A percentile compares a stretch with the other conserved stretches of the same genome.
Conservation (phyloP, 1,140 invertebrate species). For the Procambarus clarkii region DNA sequence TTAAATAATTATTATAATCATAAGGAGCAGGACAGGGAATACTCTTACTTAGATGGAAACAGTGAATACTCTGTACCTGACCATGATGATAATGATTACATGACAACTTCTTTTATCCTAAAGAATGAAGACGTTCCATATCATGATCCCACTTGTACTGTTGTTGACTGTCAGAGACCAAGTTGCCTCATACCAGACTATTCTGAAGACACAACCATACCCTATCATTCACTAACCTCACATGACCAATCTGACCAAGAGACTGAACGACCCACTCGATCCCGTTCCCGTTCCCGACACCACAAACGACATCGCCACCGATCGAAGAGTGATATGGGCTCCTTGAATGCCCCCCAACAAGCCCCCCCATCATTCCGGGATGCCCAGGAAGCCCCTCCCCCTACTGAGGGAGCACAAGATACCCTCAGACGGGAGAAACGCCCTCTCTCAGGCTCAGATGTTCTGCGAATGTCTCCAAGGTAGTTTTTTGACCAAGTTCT, state of each 20-base stretch:
- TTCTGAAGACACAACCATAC: constrained; percentile 54
- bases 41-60: constrained; percentile 39
- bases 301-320: constrained; percentile 53
- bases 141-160: constrained; percentile 64
- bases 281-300: constrained; percentile 49
- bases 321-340: constrained; percentile 49
- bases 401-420: constrained; percentile 51
- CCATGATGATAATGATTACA: constrained; percentile 52
- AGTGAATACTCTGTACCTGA: constrained; percentile 49
- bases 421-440: constrained; percentile 76
- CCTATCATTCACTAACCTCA: constrained; percentile 48
- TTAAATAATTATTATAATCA: constrained; percentile 44
- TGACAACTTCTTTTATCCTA: constrained; percentile 62
- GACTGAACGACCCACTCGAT: constrained; percentile 26
- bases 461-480: constrained; percentile 74
- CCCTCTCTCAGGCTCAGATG: constrained; percentile 73
- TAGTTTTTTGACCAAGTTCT: constrained; percentile 66
- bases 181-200: constrained; percentile 60
- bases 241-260: constrained; percentile 56
- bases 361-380: constrained; percentile 52
- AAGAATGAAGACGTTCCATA: constrained; percentile 51
- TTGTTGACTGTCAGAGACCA: constrained; percentile 54
- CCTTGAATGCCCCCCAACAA: constrained; percentile 51
- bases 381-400: constrained; percentile 50
- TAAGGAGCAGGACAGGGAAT: constrained; percentile 51